Base-by-base conservation (phyloP, 2,888 invertebrate species). In the Panorpa germanica region DNA sequence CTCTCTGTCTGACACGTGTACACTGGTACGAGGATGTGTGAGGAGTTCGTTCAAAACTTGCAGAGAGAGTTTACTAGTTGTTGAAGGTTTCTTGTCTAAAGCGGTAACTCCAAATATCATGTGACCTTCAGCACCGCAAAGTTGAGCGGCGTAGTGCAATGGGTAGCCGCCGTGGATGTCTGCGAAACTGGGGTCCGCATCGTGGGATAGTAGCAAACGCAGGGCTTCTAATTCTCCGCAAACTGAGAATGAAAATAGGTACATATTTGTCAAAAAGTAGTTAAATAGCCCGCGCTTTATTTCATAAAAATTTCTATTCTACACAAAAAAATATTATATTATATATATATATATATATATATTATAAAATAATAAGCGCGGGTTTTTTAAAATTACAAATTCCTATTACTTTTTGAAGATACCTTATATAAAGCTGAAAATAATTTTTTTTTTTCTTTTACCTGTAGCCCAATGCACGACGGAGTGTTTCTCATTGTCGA, bases 381-480 rank as follows among this genome's bases (percentile, higher is more conserved):
- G n/a, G n/a, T n/a, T n/a, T n/a, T n/a, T n/a, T n/a, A n/a, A n/a
- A n/a, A n/a, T n/a, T 16, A n/a, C 3, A 15, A 23, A 29, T 16
- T 11, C 13, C 21, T 10, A 5, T 11, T 13, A 39, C 38, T 43
- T n/a, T n/a, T n/a, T n/a, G n/a, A n/a, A n/a, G n/a, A n/a, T n/a
- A n/a, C n/a, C n/a, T n/a, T n/a, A n/a, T n/a, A n/a, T n/a, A n/a
- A n/a, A n/a, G n/a, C n/a, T n/a, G n/a, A n/a, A n/a, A n/a, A n/a
- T n/a, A n/a, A n/a, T n/a, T n/a, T n/a, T n/a, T n/a, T n/a, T n/a
- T n/a, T n/a, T n/a, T n/a, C n/a, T n/a, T 57, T 57, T 51, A 91
- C 93, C 95, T 39, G 93, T 90, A 11, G 96, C 93, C 96, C 96
- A 98, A 53, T 98, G 96, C 7, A 95, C 78, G 25, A 86, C 81